Conservation (phyloP, 2,797 vertebrate genomes). For the Sebastes steindachneri region DNA sequence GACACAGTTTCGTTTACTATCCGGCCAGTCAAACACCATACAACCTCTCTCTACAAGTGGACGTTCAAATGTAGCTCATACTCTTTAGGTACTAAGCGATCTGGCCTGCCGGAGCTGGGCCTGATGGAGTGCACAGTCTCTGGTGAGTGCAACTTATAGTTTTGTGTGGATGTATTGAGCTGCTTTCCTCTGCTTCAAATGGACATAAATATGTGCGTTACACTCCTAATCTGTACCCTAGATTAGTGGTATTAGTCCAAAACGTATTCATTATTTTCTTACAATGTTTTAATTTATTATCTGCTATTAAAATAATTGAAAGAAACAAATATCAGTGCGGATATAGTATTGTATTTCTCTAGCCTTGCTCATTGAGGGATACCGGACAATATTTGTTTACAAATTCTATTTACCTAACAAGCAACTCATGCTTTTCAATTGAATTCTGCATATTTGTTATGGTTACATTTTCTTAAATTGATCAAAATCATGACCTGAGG, state of each 20-base stretch:
- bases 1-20: conserved; percentile 21
- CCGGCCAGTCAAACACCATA: not conserved
- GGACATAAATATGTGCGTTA: not conserved
- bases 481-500: not conserved
- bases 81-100: not conserved
- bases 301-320: not conserved
- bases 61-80: conserved; percentile 21
- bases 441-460: not conserved
- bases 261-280: not conserved
- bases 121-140: conserved; percentile 10
- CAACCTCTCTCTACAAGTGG: conserved; percentile 25
- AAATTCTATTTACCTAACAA: not conserved
- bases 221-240: not conserved
- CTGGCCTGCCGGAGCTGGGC: not conserved
- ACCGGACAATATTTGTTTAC: not conserved
- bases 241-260: not conserved
- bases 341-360: not conserved
- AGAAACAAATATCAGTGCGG: not conserved
- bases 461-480: not conserved
- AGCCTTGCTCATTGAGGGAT: not conserved
- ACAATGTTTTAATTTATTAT: not conserved
- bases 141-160: conserved; percentile 57
- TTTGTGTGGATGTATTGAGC: not conserved
- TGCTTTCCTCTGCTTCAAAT: not conserved
- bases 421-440: not conserved